phyloP scores from a whole-genome alignment of 2,113 vertebrate genomes.

The Acanthochromis polyacanthus region DNA sequence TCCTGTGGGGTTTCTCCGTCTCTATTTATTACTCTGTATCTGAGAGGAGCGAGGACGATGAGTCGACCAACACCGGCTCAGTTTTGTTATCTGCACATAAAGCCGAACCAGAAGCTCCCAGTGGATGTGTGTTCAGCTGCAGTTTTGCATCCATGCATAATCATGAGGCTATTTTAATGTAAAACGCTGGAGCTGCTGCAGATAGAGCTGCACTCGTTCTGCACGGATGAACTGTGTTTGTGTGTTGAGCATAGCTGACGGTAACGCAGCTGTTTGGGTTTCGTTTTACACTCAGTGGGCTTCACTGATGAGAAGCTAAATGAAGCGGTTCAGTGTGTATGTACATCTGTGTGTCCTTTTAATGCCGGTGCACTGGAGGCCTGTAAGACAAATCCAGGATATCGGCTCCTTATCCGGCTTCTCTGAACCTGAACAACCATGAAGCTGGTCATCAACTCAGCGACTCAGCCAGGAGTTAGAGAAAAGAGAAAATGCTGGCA shows the following conservation, averaged over 20 bases:
- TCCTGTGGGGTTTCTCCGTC: neutral
- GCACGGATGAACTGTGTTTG: slow-evolving; percentile 42
- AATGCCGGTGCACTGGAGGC: neutral
- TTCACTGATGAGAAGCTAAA: slow-evolving; percentile 36
- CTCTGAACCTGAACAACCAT: too few relatives aligned
- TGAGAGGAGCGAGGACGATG: slow-evolving; percentile 3
- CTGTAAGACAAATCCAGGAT: too few relatives aligned
- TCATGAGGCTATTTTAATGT: slow-evolving; percentile 61
- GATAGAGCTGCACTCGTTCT: slow-evolving; percentile 35
- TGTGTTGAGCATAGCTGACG: slow-evolving; percentile 32
- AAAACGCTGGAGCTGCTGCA: slow-evolving; percentile 49
- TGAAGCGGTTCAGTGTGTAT: slow-evolving; percentile 34
- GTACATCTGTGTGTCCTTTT: neutral
- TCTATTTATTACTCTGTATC: neutral
- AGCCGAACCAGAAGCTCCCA: slow-evolving; percentile 39
- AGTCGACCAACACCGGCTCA: slow-evolving; percentile 14
- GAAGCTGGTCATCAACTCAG: too few relatives aligned
- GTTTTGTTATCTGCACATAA: slow-evolving; percentile 32
- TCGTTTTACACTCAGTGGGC: slow-evolving; percentile 40
- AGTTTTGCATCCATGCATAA: slow-evolving; percentile 47
- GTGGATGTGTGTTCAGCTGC: slow-evolving; percentile 35
- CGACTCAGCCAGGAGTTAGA: too few relatives aligned
- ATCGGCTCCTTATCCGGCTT: too few relatives aligned
- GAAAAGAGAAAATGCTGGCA: too few relatives aligned
- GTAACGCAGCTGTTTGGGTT: slow-evolving; percentile 54